These are phyloP conservation scores for Nyctereutes procyonoides DNA, from an alignment of 2,113 vertebrate species.

Conservation along the genomic window DNA sequence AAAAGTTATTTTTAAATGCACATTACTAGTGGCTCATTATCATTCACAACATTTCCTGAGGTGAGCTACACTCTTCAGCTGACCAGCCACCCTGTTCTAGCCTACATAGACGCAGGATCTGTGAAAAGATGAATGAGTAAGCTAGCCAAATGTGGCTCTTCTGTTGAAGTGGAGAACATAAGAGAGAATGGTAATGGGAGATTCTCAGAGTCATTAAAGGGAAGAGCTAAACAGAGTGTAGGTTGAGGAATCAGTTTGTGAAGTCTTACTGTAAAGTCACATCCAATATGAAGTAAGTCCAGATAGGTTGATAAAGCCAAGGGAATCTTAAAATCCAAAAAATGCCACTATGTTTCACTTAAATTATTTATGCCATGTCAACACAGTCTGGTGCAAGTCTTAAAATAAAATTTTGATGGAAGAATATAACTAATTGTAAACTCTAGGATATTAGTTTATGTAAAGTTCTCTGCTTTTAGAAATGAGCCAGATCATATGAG, in stretches of 20 bases:
- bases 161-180: not conserved
- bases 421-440: not conserved
- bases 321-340: not conserved
- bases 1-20: not conserved
- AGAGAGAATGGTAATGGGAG: not conserved
- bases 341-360: not conserved
- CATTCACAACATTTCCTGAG: not conserved
- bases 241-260: not conserved
- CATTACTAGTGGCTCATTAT: not conserved
- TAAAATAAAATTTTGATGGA: slow-evolving; percentile 29
- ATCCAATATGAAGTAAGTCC: not conserved
- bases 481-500: not conserved
- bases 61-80: fast-evolving
- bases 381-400: not conserved
- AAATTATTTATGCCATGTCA: not conserved
- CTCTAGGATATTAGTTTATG: not conserved
- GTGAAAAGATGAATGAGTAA: not conserved
- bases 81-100: not conserved
- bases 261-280: not conserved
- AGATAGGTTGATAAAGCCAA: not conserved
- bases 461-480: slow-evolving; percentile 4
- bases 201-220: not conserved
- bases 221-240: not conserved
- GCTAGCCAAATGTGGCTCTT: not conserved
- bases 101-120: not conserved